These are phyloP conservation scores for Polydrusus tereticollis DNA, from an alignment of 2,888 invertebrate species.

Conservation along the genomic window DNA sequence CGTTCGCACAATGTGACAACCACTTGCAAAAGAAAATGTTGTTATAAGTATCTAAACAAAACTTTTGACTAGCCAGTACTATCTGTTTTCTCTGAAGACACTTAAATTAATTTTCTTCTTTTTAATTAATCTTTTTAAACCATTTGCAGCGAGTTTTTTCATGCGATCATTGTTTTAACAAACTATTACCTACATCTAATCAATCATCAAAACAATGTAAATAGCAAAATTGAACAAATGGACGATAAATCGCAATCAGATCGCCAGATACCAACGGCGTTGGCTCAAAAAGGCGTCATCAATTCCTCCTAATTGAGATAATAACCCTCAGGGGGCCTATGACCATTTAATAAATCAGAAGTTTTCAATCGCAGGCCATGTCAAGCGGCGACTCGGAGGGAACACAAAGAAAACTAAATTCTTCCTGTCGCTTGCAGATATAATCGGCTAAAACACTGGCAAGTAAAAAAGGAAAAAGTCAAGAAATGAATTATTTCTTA, in stretches of 20 bases:
- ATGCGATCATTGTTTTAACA: neutral
- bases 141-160: too few species aligned
- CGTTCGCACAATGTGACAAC: too few species aligned
- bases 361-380: slow-evolving; percentile 52
- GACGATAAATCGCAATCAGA: slow-evolving; percentile 16
- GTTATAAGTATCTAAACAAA: too few species aligned
- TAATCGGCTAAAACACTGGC: slow-evolving; percentile 50
- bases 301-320: slow-evolving; percentile 51
- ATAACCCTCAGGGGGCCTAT: slow-evolving; percentile 48
- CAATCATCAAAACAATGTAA: neutral
- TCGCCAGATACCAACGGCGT: neutral
- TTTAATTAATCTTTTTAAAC: too few species aligned
- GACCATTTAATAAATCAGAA: slow-evolving; percentile 52
- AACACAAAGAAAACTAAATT: slow-evolving; percentile 53
- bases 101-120: too few species aligned
- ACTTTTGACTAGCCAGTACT: too few species aligned
- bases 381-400: slow-evolving; percentile 37
- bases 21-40: too few species aligned
- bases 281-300: slow-evolving; percentile 38
- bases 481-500: slow-evolving; percentile 19
- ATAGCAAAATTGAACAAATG: slow-evolving; percentile 2
- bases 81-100: too few species aligned
- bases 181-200: neutral
- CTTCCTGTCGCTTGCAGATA: slow-evolving; percentile 52
- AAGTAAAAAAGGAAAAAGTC: slow-evolving; percentile 26